Evolutionary conservation across 2,797 vertebrate genomes (phyloP), one percentile per base, ranked within the genome.

Genomic region (Coendou prehensilis): DNA sequence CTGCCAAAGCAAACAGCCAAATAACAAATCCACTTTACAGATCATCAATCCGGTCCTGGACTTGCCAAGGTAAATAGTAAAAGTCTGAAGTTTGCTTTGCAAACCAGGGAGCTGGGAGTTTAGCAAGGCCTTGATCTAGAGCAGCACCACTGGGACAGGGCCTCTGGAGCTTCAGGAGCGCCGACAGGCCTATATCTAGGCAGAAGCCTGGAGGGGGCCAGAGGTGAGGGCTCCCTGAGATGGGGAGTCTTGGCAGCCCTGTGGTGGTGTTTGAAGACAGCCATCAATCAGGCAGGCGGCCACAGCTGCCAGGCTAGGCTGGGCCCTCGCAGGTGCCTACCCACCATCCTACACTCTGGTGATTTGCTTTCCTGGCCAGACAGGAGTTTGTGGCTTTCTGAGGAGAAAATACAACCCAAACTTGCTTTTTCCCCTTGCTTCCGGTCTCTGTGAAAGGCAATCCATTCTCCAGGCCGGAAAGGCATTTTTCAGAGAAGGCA

Each of bases 1-100:
- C 99, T 99, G 99, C 99, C 99, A 99, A 99, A 99, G 99, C 99
- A 99, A 99, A 99, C 99, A 99, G 99, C 98, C 99, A 99, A 99
- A 99, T 99, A 99, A 99, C 99, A 99, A 99, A 99, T 99, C 99
- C 99, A 99, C 99, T 99, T 99, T 99, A 99, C 99, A 99, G 99
- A 99, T 99, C 99, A 99, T 99, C 99, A 99, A 99, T 99, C 99
- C 99, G 99, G 98, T 97, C 98, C 96, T 96, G 98, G 98, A 99
- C 98, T 98, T 98, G 99, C 99, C 99, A 99, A 99, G 99, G 99
- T 99, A 99, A 99, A 99, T 99, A 99, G 98, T 98, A 98, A 98
- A 98, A 99, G 98, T 99, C 99, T 99, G 98, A 98, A 99, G 99
- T 99, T 99, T 99, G 99, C 99, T 99, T 99, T 99, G 99, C 98